Evolutionary conservation across 2,888 invertebrate species (phyloP), one percentile per base, ranked within the genome.

Genomic region (Macrostomum cliftonense): DNA sequence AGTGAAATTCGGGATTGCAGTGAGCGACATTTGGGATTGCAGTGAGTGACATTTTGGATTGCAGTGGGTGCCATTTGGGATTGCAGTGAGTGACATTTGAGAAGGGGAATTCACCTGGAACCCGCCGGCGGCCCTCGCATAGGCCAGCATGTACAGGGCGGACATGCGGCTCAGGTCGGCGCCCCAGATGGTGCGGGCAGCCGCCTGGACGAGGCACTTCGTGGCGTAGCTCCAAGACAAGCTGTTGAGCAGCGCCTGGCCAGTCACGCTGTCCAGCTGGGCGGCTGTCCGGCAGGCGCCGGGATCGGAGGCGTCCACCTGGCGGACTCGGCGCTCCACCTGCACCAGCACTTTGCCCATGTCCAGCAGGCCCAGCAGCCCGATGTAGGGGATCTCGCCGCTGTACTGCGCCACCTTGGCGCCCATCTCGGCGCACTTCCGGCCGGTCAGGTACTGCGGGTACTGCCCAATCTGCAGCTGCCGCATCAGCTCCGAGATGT

Each of bases 151-250:
- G 53, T 63, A 68, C 28, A 69, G 54, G 5, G 64, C 52, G n/a
- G 68, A 68, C 21, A 68, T 55, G 55, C 68, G 66, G 4, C 56
- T 56, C 0, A 58, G 42, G 45, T 68, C 68, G 19, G 55, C 55
- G n/a, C 69, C 69, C 52, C 65, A 60, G 47, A 69, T 59, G 16
- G 59, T 60, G 39, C 67, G 52, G 13, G 52, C 50, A 12, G 63
- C 61, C 9, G 63, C 57, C 12, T 57, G 55, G 21, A 63, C 52
- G 1, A 61, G 51, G 37, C 65, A 63, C 43, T 52, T 57, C 5
- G 62, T 62, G 48, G 55, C 62, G 56, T 54, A 53, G 1, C 63
- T 65, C 59, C 61, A 62, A 5, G 59, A 46, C 40, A 53, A 47
- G 40, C 57, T 46, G 21, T 61, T 53, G 12, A 60, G 42, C 46